A percentile compares a stretch with the other conserved stretches of the same genome.
phyloP scores from a whole-genome alignment of 2,797 vertebrate genomes.

The Chrosomus eos region DNA sequence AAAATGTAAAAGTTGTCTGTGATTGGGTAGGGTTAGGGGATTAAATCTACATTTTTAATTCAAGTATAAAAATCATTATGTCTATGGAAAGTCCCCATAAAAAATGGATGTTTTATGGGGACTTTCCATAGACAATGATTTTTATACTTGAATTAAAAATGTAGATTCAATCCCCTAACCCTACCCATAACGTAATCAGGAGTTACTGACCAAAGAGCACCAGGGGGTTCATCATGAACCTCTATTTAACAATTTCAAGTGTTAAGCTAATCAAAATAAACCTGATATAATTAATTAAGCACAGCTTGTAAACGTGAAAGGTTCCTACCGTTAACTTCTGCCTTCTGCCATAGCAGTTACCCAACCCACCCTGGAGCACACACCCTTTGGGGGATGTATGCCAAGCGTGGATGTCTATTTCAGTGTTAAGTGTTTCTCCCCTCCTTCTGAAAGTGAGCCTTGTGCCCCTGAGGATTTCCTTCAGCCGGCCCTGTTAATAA shows the following conservation, averaged over 20 bases:
- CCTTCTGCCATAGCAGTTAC: slow-evolving; percentile 15
- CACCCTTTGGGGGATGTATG: slow-evolving; percentile 32
- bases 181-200: background rate
- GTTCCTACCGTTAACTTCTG: background rate
- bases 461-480: slow-evolving; percentile 52
- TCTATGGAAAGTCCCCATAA: background rate
- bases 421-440: slow-evolving; percentile 56
- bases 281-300: slow-evolving; percentile 14
- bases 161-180: background rate
- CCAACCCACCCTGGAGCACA: slow-evolving; percentile 34
- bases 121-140: background rate
- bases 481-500: slow-evolving; percentile 57
- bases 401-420: slow-evolving; percentile 48
- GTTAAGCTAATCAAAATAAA: background rate
- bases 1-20: background rate
- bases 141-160: background rate
- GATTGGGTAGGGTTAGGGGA: background rate
- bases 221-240: background rate
- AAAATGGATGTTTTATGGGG: background rate
- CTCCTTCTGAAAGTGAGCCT: slow-evolving; percentile 56
- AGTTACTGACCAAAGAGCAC: background rate
- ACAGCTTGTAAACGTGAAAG: background rate
- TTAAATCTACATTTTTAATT: background rate
- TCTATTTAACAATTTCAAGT: background rate
- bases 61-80: background rate